Conservation (phyloP, 1,140 invertebrate species). For the Aphis gossypii region DNA sequence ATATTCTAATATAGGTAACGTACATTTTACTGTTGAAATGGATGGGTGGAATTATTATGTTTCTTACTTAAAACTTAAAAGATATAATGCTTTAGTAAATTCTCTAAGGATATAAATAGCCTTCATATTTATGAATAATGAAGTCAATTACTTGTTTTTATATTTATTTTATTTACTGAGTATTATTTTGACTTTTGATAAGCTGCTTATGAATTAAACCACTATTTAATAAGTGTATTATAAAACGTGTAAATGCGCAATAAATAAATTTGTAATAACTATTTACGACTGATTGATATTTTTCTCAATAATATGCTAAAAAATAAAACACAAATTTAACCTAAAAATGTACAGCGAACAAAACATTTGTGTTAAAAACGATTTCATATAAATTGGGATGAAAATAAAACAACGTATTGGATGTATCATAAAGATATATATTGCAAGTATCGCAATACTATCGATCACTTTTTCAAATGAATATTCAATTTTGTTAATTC, state of each 20-base stretch:
- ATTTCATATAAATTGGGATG: neutral
- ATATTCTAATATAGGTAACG: neutral
- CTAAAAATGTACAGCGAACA: neutral
- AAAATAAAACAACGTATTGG: neutral
- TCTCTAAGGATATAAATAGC: neutral
- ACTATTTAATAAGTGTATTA: neutral
- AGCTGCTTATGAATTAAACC: neutral
- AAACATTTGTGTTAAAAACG: neutral
- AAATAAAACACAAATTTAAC: neutral
- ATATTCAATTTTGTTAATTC: neutral
- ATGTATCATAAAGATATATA: neutral
- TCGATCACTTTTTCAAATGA: too few species aligned
- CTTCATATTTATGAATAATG: neutral
- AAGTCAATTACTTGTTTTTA: neutral
- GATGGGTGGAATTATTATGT: neutral
- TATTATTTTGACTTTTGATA: neutral
- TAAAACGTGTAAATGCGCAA: neutral
- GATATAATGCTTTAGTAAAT: neutral
- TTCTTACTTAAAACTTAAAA: neutral
- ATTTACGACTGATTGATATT: neutral
- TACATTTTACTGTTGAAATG: neutral
- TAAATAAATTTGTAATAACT: neutral
- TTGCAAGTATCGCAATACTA: too few species aligned
- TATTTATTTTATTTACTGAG: neutral
- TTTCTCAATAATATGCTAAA: neutral